phyloP scores from a whole-genome alignment of 2,888 invertebrate genomes.

The Perizoma affinitatum region DNA sequence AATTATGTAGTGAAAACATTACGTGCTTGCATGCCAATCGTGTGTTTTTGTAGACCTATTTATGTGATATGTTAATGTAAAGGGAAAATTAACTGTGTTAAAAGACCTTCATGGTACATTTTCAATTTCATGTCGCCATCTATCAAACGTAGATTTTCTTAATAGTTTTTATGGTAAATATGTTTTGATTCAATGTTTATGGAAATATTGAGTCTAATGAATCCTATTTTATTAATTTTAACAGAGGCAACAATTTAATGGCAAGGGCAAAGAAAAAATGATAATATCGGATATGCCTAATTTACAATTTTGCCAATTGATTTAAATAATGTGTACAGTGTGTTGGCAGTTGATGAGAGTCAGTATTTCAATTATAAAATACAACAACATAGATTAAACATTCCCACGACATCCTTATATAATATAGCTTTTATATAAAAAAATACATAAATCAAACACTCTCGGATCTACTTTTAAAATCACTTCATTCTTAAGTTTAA shows the following conservation, averaged over 20 bases:
- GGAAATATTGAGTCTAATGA: conserved; percentile 3
- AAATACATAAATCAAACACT: conserved; percentile 49
- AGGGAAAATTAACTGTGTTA: conserved; percentile 19
- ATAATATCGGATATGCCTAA: too few species aligned
- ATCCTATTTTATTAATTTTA: conserved; percentile 11
- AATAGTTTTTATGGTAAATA: neutral
- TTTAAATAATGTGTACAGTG: conserved; percentile 74
- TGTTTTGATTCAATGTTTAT: neutral
- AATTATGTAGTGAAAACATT: conserved; percentile 42
- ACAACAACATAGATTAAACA: conserved; percentile 28
- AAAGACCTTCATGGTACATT: conserved; percentile 20
- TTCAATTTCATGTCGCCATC: conserved; percentile 22
- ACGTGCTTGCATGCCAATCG: conserved; percentile 60
- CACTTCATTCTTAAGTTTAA: conserved; percentile 41
- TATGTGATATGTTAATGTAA: conserved; percentile 66
- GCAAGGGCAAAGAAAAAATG: too few species aligned
- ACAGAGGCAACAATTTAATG: conserved; percentile 13
- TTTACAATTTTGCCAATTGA: conserved; percentile 49
- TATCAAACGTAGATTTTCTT: conserved; percentile 14
- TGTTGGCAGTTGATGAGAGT: conserved; percentile 67
- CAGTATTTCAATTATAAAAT: conserved; percentile 37
- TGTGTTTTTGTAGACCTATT: conserved; percentile 70
- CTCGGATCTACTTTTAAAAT: conserved; percentile 70
- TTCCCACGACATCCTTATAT: conserved; percentile 54
- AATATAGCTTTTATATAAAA: conserved; percentile 21